Evolutionary conservation across 2,113 vertebrate species (phyloP), one percentile per base, ranked within the genome.

Genomic region (Motacilla tschutschensis): DNA sequence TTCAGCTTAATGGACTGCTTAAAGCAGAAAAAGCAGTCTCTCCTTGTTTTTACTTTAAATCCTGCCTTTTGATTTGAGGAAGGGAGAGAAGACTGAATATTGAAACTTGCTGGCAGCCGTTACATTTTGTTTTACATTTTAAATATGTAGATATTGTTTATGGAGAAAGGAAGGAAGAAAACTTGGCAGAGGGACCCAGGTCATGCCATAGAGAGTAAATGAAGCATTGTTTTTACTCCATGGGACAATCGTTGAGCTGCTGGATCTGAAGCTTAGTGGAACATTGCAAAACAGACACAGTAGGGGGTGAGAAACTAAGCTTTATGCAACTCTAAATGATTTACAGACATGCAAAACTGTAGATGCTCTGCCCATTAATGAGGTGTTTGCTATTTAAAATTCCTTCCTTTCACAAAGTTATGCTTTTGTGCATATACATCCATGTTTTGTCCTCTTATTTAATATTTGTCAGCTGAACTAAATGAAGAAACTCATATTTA

Each of bases 191-290:
- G 40, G 13, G 12, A 36, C 66, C 51, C 43, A 25, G 43, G 46
- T 64, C 79, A 60, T 83, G 35, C 48, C 60, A 83, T 8, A 57
- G 70, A 41, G 50, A 83, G 51, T 81, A 92, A 94, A 84, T 51
- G 55, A 69, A 88, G 59, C 60, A 63, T 88, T 91, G 47, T 89
- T 92, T 91, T 86, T 93, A 82, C 67, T 90, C 81, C 55, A 53
- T 59, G 44, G 66, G 48, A n/a, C 78, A 82, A 91, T 57, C 2
- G 4, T 62, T 83, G 71, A 73, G 71, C 48, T 79, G 22, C 64
- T 88, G 78, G 74, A 76, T 88, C 83, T 88, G 47, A 53, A 43
- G 85, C 71, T 86, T 84, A 84, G 59, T 81, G 51, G 43, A 90
- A 65, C 28, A 22, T 47, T 73, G 47, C 67, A 91, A 88, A 94